These are phyloP conservation scores for Pyrgus malvae DNA, from an alignment of 2,888 invertebrate genomes.

Conservation along the genomic window DNA sequence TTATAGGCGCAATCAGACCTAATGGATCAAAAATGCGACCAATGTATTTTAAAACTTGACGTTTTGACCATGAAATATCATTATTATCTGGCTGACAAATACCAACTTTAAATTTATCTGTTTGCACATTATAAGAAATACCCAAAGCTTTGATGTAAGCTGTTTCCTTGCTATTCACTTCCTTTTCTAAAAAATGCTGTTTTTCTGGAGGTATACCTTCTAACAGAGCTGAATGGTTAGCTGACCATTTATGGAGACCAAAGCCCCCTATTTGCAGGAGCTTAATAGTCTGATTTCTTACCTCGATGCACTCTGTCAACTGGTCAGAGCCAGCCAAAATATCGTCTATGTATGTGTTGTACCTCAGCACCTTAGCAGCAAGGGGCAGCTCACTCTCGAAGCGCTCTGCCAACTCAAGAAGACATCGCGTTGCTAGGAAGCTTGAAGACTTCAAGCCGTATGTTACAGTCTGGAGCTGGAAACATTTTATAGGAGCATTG, in stretches of 20 bases:
- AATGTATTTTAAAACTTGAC: conserved; percentile 29
- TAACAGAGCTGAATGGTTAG: neutral
- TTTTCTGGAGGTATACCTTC: neutral
- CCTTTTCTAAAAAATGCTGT: conserved; percentile 20
- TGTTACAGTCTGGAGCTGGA: conserved; percentile 32
- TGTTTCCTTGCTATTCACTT: conserved; percentile 23
- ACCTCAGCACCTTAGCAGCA: conserved; percentile 24
- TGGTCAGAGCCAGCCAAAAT: conserved; percentile 7
- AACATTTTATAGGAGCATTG: conserved; percentile 28
- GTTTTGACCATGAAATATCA: conserved; percentile 22
- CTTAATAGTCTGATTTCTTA: conserved; percentile 22
- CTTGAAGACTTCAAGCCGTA: conserved; percentile 33
- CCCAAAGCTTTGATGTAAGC: conserved; percentile 27
- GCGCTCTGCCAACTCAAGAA: conserved; percentile 23
- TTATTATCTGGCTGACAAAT: too few species aligned
- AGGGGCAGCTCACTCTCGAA: conserved; percentile 19
- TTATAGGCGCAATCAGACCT: conserved; percentile 26
- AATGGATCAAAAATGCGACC: conserved; percentile 32
- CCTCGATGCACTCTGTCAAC: conserved; percentile 6
- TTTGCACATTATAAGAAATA: neutral
- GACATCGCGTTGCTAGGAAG: conserved; percentile 32
- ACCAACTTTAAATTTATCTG: neutral
- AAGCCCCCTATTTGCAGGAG: conserved; percentile 27
- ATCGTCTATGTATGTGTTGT: conserved; percentile 28
- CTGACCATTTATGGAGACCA: conserved; percentile 19